Percentiles rank a stretch among this genome's conserved stretches.
These are phyloP conservation scores for Ashinkailepas kermadecensis DNA, from an alignment of 2,888 invertebrate species.

Conservation along the genomic window DNA sequence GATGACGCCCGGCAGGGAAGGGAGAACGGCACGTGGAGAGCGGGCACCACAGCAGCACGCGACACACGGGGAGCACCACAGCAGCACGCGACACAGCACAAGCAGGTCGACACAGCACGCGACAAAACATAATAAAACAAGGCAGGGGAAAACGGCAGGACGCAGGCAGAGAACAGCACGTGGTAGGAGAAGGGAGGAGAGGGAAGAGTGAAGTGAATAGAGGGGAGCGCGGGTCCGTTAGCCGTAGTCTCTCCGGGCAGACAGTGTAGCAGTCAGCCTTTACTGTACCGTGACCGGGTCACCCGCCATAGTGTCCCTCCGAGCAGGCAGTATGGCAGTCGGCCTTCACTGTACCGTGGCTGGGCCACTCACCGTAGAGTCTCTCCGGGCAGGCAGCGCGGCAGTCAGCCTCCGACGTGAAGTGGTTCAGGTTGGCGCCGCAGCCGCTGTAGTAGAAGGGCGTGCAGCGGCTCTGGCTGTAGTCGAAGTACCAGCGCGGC, in stretches of 20 bases:
- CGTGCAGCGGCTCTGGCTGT: conserved; percentile 72
- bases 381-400: conserved; percentile 36
- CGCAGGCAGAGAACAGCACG: too few species aligned
- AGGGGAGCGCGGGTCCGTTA: too few species aligned
- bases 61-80: too few species aligned
- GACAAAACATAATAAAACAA: too few species aligned
- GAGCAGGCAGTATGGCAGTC: conserved; percentile 38
- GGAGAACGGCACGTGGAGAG: too few species aligned
- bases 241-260: conserved; percentile 33
- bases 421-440: conserved; percentile 62
- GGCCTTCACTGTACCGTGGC: conserved; percentile 38
- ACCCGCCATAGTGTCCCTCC: conserved; percentile 28
- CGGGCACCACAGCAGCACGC: too few species aligned
- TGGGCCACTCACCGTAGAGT: conserved; percentile 25
- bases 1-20: too few species aligned
- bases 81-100: too few species aligned
- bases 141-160: too few species aligned
- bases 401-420: conserved; percentile 39
- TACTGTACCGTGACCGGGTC: conserved; percentile 37
- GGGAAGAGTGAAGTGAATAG: too few species aligned
- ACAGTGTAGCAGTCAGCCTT: conserved; percentile 38
- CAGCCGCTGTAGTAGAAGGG: conserved; percentile 92
- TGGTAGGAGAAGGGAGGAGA: too few species aligned
- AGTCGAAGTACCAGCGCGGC: conserved; percentile 79
- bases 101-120: too few species aligned